A percentile compares a stretch with the other conserved stretches of the same genome.
phyloP scores from a whole-genome alignment of 1,140 invertebrate species.

The Atta cephalotes region DNA sequence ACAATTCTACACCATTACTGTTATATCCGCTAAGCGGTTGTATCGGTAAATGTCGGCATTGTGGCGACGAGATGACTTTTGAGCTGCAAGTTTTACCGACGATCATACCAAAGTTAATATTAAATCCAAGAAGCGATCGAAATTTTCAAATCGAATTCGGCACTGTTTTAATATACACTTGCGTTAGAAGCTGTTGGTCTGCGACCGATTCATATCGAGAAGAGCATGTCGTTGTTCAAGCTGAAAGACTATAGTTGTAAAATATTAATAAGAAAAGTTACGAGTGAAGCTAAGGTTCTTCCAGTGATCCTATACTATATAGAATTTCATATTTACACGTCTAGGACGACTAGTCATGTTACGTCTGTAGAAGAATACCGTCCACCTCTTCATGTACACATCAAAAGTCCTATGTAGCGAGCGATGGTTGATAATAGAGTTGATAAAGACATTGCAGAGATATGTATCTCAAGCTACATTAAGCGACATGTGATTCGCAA shows the following conservation, averaged over 20 bases:
- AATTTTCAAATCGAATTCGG: slow-evolving; percentile 91
- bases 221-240: slow-evolving; percentile 92
- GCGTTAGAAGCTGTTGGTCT: slow-evolving; percentile 94
- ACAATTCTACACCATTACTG: slow-evolving; percentile 88
- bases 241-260: slow-evolving; percentile 87
- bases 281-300: slow-evolving; percentile 56
- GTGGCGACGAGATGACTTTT: slow-evolving; percentile 90
- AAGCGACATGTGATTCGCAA: slow-evolving; percentile 37
- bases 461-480: slow-evolving; percentile 28
- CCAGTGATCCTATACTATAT: slow-evolving; percentile 61
- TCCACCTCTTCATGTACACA: slow-evolving; percentile 80
- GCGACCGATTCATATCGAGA: slow-evolving; percentile 89
- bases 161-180: slow-evolving; percentile 93
- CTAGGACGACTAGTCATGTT: slow-evolving; percentile 63
- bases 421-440: slow-evolving; percentile 26
- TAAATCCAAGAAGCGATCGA: slow-evolving; percentile 86
- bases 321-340: slow-evolving; percentile 67
- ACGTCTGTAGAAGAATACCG: slow-evolving; percentile 79
- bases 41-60: slow-evolving; percentile 89
- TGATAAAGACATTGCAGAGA: not conserved
- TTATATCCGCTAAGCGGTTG: slow-evolving; percentile 88
- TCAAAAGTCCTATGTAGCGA: slow-evolving; percentile 60
- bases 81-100: slow-evolving; percentile 94
- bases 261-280: slow-evolving; percentile 38
- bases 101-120: slow-evolving; percentile 90